phyloP scores from a whole-genome alignment of 1,140 invertebrate genomes.

The Meteorus sp. region DNA sequence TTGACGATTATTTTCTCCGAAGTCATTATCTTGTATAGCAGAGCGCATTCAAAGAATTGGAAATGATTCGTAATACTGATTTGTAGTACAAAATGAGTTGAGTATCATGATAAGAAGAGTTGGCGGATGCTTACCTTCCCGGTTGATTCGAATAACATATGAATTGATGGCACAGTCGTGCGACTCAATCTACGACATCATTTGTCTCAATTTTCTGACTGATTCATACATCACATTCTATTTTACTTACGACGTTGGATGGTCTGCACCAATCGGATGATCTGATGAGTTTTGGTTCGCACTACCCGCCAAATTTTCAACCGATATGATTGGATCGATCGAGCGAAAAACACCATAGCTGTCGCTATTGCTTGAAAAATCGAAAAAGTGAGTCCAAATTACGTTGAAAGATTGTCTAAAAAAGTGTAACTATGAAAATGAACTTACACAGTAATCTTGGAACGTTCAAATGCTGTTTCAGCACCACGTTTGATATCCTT shows the following conservation, averaged over 20 bases:
- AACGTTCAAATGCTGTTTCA: conserved; percentile 41
- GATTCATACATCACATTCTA: background rate
- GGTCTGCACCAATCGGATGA: conserved; percentile 46
- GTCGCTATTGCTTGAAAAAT: conserved; percentile 48
- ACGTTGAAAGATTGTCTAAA: no score
- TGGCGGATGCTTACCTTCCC: no score
- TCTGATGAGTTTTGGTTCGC: conserved; percentile 19
- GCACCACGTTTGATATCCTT: conserved; percentile 37
- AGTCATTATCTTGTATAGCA: no score
- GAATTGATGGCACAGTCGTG: no score
- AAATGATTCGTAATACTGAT: no score
- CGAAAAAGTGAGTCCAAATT: no score
- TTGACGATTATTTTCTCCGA: no score
- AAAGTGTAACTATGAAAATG: no score
- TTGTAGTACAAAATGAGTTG: no score
- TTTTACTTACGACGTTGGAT: conserved; percentile 61
- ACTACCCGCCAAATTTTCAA: conserved; percentile 44
- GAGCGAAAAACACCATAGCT: conserved; percentile 58
- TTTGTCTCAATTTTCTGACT: background rate
- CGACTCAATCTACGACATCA: background rate
- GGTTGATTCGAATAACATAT: no score
- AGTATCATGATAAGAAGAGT: no score
- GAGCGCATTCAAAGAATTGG: no score
- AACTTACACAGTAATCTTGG: conserved; percentile 41
- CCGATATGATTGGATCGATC: conserved; percentile 57